Percentiles rank a stretch among this genome's conserved stretches.
Conservation (phyloP, 2,797 vertebrate genomes). For the Babyrousa celebensis region DNA sequence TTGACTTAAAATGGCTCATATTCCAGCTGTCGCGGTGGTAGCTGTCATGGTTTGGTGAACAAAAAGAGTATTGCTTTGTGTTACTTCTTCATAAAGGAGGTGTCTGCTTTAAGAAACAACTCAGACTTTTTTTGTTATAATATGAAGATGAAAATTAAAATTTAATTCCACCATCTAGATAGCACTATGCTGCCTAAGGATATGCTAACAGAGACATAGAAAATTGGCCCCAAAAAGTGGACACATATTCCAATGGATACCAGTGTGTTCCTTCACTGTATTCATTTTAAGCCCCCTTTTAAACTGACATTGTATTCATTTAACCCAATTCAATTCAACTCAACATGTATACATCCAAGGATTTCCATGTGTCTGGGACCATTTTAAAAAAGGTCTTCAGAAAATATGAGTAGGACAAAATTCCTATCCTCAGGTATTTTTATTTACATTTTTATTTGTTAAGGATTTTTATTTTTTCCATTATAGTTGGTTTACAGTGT, state of each 20-base stretch:
- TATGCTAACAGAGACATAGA: background rate
- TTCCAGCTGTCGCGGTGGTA: fast-evolving
- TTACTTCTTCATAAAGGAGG: background rate
- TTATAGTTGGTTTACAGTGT: no score
- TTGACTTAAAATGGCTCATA: background rate
- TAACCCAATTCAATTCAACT: background rate
- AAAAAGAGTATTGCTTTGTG: background rate
- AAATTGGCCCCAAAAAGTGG: background rate
- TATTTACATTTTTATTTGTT: no score
- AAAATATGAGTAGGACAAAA: constrained; percentile 10
- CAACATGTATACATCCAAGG: background rate
- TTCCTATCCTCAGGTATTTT: background rate
- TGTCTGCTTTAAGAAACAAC: constrained; percentile 62
- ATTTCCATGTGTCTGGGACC: background rate
- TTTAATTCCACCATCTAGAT: constrained; percentile 16
- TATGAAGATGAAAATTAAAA: constrained; percentile 5
- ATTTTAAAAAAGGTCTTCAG: background rate
- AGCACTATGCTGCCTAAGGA: background rate
- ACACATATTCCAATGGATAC: background rate
- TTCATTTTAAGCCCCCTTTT: background rate
- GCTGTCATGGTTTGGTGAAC: background rate
- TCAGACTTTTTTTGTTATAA: constrained; percentile 21
- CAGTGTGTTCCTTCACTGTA: background rate
- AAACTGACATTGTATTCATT: background rate
- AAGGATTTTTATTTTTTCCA: no score